Evolutionary conservation across 2,113 vertebrate species (phyloP).

Genomic region (Caranx ignobilis): DNA sequence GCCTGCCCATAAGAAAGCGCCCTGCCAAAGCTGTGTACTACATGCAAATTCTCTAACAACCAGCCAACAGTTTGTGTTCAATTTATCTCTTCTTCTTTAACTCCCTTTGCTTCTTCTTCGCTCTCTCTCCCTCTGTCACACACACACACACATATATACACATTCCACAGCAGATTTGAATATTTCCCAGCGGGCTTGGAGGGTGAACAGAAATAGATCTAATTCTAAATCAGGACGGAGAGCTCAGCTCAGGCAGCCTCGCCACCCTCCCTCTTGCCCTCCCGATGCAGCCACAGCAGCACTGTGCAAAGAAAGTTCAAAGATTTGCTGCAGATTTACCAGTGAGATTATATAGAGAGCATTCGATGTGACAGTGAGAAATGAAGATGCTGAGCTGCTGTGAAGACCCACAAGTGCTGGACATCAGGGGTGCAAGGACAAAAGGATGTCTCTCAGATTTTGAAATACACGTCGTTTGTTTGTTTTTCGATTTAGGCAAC

Average conservation of each 20-base stretch:
- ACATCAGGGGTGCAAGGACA: conserved; percentile 17
- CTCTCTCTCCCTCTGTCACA: background rate
- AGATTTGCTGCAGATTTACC: conserved; percentile 36
- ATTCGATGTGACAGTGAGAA: conserved; percentile 17
- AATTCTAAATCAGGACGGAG: conserved; percentile 83
- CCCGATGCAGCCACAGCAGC: conserved; percentile 42
- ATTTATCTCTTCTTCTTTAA: conserved; percentile 18
- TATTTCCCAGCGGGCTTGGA: conserved; percentile 77
- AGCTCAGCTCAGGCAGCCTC: conserved; percentile 55
- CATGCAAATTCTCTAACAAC: conserved; percentile 38
- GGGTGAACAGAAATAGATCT: conserved; percentile 82
- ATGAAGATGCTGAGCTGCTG: background rate
- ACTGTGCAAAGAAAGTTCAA: conserved; percentile 52
- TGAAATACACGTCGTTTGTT: too few relatives aligned
- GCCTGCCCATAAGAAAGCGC: background rate
- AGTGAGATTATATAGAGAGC: conserved; percentile 3
- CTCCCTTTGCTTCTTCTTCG: background rate
- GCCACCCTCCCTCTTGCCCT: conserved; percentile 16
- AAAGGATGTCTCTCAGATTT: conserved; percentile 22
- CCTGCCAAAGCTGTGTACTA: conserved; percentile 5
- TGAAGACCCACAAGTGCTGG: conserved; percentile 20
- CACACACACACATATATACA: conserved; percentile 28
- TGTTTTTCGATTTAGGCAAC: background rate
- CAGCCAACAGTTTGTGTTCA: conserved; percentile 23
- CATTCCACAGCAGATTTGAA: conserved; percentile 77